Evolutionary conservation across 2,888 invertebrate genomes (phyloP), one percentile per base, ranked within the genome.

Genomic region (Pristionchus exspectatus): DNA sequence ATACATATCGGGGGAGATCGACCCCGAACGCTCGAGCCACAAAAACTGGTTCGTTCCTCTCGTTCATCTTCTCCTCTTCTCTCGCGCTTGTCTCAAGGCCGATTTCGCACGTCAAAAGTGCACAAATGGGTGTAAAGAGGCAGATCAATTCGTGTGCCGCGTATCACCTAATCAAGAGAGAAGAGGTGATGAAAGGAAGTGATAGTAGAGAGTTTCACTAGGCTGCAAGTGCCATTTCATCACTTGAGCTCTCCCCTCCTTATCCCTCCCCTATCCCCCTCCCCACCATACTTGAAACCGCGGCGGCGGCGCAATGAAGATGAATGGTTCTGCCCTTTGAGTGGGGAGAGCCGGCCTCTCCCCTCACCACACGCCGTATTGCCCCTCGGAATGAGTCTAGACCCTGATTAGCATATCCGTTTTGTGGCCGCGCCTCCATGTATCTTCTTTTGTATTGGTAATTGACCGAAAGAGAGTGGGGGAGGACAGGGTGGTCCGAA

Each of bases 101-200:
- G 59, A 85, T 59, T 85, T 59, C 84, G 81, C 81, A 81, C 59
- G 84, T 56, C 84, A 56, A 85, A 85, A 85, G 84, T 85, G 84
- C 84, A 85, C 84, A 59, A 59, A 56, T 85, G 84, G 84, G 84
- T 56, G 59, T 56, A 83, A 83, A 59, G 84, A 24, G 59, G 18
- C 59, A 18, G 24, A 50, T 50, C 50, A 24, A 30, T 85, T 33
- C 38, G 9, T 33, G 30, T 16, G 14, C 9, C 54, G 56, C n/a
- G 59, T 33, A 85, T 85, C 84, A 59, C 56, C 33, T 85, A 24
- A 85, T 84, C 84, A 56, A 59, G 30, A 16, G 81, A 7, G 1
- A 27, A 16, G 81, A 24, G 1, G 69, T n/a, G 69, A 69, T 33
- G 81, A 81, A 54, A 81, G 38, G 81, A 27, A 77, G 69, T 27